Evolutionary conservation across 2,797 vertebrate species (phyloP).

Genomic region (Lacerta viridis): DNA sequence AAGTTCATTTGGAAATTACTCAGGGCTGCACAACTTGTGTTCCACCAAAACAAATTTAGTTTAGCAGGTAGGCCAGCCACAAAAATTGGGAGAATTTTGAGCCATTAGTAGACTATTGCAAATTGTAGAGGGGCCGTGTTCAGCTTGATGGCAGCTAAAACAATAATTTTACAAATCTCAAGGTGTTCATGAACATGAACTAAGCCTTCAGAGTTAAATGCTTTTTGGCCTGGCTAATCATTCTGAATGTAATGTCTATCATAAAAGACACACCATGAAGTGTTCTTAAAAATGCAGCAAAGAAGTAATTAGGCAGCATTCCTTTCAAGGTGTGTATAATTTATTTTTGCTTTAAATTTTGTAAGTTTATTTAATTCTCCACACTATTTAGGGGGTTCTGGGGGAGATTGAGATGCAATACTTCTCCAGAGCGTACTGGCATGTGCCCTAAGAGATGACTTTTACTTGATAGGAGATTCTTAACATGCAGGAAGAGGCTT

Average conservation of each 20-base stretch:
- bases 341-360: neutral
- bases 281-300: conserved; percentile 64
- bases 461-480: conserved; percentile 23
- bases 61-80: neutral
- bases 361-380: neutral
- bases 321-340: conserved; percentile 46
- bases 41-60: neutral
- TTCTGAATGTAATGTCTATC: conserved; percentile 52
- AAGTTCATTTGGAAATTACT: neutral
- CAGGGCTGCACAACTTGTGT: neutral
- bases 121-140: no score
- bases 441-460: neutral
- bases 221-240: conserved; percentile 54
- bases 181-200: neutral
- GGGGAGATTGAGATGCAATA: conserved; percentile 12
- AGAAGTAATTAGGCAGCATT: conserved; percentile 50
- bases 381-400: neutral
- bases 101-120: neutral
- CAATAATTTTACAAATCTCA: neutral
- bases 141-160: neutral
- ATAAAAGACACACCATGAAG: conserved; percentile 30
- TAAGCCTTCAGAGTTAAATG: neutral
- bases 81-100: neutral
- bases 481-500: neutral
- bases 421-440: neutral